These are phyloP conservation scores for Terebella lapidaria DNA, from an alignment of 2,888 invertebrate genomes.

Conservation along the genomic window DNA sequence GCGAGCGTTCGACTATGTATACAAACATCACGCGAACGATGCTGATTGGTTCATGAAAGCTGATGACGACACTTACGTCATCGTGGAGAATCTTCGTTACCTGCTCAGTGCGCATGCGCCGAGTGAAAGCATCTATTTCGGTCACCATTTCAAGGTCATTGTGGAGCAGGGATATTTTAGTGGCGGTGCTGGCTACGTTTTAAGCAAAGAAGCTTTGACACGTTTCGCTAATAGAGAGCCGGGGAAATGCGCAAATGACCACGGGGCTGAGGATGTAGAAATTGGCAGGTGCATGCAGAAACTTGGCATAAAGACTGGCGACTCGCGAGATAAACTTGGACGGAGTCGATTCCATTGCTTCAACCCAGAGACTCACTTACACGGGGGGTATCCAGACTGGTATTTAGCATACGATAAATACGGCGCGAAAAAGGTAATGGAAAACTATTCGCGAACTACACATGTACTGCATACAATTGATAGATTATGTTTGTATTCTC, in stretches of 20 bases:
- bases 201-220: slow-evolving; percentile 2
- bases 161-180: slow-evolving; percentile 1
- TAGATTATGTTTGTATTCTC: no score
- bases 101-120: not conserved
- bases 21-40: slow-evolving; percentile 72
- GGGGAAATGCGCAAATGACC: slow-evolving; percentile 26
- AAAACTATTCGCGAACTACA: no score
- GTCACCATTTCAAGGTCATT: not conserved
- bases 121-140: slow-evolving; percentile 1
- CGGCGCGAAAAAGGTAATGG: no score
- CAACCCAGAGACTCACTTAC: not conserved
- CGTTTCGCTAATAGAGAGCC: not conserved
- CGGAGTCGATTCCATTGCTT: not conserved
- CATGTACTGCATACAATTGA: no score
- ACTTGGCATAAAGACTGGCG: slow-evolving; percentile 35
- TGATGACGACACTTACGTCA: slow-evolving; percentile 77
- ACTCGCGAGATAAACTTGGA: slow-evolving; percentile 31
- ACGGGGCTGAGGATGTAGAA: slow-evolving; percentile 41
- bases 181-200: slow-evolving; percentile 4
- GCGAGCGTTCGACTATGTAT: slow-evolving; percentile 80
- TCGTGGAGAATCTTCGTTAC: slow-evolving; percentile 73
- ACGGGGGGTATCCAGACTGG: not conserved
- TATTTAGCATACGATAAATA: not conserved
- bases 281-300: slow-evolving; percentile 40
- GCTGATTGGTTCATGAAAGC: not conserved